Percentiles rank a stretch among this genome's conserved stretches.
Evolutionary conservation across 2,888 invertebrate species (phyloP).

Genomic region (Neoaliturus tenellus): DNA sequence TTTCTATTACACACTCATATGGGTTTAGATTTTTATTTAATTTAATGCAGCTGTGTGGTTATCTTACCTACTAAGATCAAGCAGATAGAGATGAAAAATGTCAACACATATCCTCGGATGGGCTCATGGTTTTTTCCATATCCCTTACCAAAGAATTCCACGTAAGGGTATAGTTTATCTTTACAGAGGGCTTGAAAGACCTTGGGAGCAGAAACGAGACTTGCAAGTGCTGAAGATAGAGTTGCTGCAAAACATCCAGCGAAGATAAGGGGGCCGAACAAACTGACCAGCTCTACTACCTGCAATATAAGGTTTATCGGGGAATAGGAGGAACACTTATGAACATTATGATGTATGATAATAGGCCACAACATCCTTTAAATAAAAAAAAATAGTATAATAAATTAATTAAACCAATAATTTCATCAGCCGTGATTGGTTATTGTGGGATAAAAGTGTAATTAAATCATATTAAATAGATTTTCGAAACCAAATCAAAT

Average conservation of each 20-base stretch:
- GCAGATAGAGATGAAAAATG: conserved; percentile 90
- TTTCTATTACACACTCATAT: too few relatives aligned
- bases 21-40: too few relatives aligned
- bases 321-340: too few relatives aligned
- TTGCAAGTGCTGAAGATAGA: conserved; percentile 96
- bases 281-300: conserved; percentile 90
- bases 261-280: conserved; percentile 94
- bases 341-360: too few relatives aligned
- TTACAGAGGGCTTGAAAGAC: conserved; percentile 96
- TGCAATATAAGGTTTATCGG: conserved; percentile 72
- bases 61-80: conserved; percentile 92
- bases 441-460: too few relatives aligned
- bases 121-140: conserved; percentile 90
- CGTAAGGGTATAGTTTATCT: conserved; percentile 95
- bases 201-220: conserved; percentile 97
- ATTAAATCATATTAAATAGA: too few relatives aligned
- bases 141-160: conserved; percentile 83
- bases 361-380: too few relatives aligned
- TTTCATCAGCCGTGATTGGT: too few relatives aligned
- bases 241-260: conserved; percentile 99
- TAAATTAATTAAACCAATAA: too few relatives aligned
- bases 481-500: too few relatives aligned
- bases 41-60: too few relatives aligned
- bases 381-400: too few relatives aligned
- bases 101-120: conserved; percentile 93